Evolutionary conservation across 1,140 invertebrate species (phyloP).

Genomic region (Ganaspis sp.): DNA sequence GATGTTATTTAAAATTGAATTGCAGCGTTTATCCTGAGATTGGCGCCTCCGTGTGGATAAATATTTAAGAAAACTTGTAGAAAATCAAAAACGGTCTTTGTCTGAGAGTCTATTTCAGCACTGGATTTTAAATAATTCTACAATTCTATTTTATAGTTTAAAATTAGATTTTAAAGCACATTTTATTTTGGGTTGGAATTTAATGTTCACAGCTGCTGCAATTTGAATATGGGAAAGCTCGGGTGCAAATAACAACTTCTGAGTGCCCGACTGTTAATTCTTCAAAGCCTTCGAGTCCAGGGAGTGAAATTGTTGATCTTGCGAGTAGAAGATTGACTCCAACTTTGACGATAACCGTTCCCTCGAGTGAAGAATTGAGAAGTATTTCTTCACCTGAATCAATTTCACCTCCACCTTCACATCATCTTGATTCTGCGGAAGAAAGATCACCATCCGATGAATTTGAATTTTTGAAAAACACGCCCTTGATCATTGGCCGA

Average conservation of each 20-base stretch:
- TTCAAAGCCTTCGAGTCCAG: constrained; percentile 28
- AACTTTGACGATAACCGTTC: constrained; percentile 78
- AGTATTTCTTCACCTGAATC: constrained; percentile 63
- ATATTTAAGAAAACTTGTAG: neutral
- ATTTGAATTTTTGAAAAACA: constrained; percentile 19
- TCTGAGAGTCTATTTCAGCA: neutral
- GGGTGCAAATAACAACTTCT: constrained; percentile 44
- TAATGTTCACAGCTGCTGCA: neutral
- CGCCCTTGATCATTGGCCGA: constrained; percentile 40
- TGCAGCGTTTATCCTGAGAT: neutral
- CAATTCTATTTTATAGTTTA: neutral
- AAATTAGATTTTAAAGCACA: neutral
- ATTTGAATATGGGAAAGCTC: constrained; percentile 31
- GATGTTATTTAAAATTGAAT: neutral
- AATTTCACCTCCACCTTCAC: constrained; percentile 53
- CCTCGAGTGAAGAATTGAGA: constrained; percentile 78
- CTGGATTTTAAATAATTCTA: neutral
- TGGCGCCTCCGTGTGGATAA: neutral
- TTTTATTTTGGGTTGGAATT: neutral
- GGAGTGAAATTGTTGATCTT: constrained; percentile 44
- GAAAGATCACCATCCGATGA: neutral
- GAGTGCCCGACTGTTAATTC: constrained; percentile 29
- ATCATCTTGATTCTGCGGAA: neutral
- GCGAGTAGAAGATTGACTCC: constrained; percentile 68
- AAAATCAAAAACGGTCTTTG: neutral